Conservation (phyloP, 2,888 invertebrate species). For the Pyrochroa serraticornis region DNA sequence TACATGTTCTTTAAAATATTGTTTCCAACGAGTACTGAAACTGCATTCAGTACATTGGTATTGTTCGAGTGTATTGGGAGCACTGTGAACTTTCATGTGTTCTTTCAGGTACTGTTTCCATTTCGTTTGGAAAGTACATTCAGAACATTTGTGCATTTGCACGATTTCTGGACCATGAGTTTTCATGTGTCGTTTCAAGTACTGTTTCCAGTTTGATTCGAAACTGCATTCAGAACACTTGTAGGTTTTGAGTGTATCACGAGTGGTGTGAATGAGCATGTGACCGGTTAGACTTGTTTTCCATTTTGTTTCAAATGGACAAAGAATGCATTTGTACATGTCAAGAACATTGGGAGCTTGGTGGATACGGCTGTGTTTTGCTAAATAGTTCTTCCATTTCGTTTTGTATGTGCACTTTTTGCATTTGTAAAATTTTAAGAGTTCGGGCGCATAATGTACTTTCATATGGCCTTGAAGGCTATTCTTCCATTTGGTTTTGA, state of each 20-base stretch:
- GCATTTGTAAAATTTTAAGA: constrained; percentile 34
- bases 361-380: constrained; percentile 34
- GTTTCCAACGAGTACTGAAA: constrained; percentile 37
- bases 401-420: constrained; percentile 36
- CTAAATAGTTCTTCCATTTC: constrained; percentile 37
- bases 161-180: constrained; percentile 29
- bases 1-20: constrained; percentile 37
- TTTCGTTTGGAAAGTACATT: constrained; percentile 36
- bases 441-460: constrained; percentile 35
- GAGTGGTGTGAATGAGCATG: constrained; percentile 32
- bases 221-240: constrained; percentile 36
- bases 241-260: constrained; percentile 34
- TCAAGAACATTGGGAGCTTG: constrained; percentile 35
- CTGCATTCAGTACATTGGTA: constrained; percentile 37
- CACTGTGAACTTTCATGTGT: constrained; percentile 37
- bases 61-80: constrained; percentile 34
- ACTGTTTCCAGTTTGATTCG: constrained; percentile 37
- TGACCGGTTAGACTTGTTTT: constrained; percentile 38
- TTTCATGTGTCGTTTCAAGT: constrained; percentile 30
- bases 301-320: constrained; percentile 38
- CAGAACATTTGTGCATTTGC: constrained; percentile 33
- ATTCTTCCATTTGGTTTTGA: constrained; percentile 39
- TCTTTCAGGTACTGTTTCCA: constrained; percentile 39
- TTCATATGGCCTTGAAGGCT: constrained; percentile 37
- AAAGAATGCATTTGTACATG: constrained; percentile 38